phyloP scores from a whole-genome alignment of 2,113 vertebrate species.

The Tinamus guttatus region DNA sequence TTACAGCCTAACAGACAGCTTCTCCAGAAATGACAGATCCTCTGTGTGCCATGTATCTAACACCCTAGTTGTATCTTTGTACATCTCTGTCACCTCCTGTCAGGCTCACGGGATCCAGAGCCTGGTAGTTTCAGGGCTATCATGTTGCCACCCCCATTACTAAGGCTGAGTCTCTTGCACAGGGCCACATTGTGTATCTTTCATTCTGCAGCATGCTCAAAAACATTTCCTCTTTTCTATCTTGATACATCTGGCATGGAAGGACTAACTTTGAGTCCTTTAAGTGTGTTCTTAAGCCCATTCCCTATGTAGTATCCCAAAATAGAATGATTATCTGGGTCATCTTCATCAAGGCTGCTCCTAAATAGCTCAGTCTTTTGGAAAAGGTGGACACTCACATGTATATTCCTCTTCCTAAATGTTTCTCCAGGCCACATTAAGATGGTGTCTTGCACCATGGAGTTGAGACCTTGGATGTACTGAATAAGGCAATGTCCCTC shows the following conservation, averaged over 20 bases:
- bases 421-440: background rate
- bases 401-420: background rate
- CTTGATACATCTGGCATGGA: background rate
- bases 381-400: background rate
- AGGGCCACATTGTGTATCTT: background rate
- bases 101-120: slow-evolving; percentile 50
- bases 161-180: background rate
- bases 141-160: background rate
- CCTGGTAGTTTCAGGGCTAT: background rate
- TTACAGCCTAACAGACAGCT: slow-evolving; percentile 41
- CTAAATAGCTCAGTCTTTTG: background rate
- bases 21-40: slow-evolving; percentile 32
- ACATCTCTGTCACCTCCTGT: slow-evolving; percentile 54
- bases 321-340: background rate
- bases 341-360: background rate
- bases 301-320: background rate
- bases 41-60: slow-evolving; percentile 24
- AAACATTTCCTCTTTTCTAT: background rate
- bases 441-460: background rate
- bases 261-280: background rate
- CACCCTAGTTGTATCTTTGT: slow-evolving; percentile 57
- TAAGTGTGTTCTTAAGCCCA: background rate
- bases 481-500: background rate
- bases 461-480: background rate
- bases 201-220: background rate